phyloP scores from a whole-genome alignment of 2,888 invertebrate species.

The Acrocyrtus sp. region DNA sequence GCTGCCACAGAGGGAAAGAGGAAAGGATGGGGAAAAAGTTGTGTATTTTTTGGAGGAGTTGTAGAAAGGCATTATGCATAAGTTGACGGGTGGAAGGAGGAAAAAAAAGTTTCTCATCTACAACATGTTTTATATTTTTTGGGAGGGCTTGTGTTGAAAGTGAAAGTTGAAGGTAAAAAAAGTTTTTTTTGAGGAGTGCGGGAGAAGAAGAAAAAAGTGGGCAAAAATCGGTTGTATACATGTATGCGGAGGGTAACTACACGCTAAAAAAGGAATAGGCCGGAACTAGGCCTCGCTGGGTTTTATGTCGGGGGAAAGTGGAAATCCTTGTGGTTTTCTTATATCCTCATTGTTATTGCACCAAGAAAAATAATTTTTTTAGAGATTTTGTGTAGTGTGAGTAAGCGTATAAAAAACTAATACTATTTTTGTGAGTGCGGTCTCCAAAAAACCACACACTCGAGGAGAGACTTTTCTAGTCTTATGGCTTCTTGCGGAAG shows the following conservation, averaged over 20 bases:
- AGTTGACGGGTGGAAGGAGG: slow-evolving; percentile 36
- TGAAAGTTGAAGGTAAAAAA: slow-evolving; percentile 24
- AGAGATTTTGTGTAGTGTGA: not conserved
- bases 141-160: no score
- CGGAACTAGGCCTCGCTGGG: slow-evolving; percentile 32
- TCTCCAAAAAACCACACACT: no score
- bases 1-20: slow-evolving; percentile 8
- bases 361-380: no score
- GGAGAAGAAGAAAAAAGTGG: slow-evolving; percentile 9
- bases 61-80: slow-evolving; percentile 38
- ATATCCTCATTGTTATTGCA: no score
- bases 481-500: no score
- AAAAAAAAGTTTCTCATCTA: no score
- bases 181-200: slow-evolving; percentile 26
- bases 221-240: slow-evolving; percentile 17
- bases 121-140: no score
- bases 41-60: slow-evolving; percentile 19
- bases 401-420: not conserved
- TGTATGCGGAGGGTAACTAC: slow-evolving; percentile 22
- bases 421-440: no score
- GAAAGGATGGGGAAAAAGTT: slow-evolving; percentile 10
- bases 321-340: no score
- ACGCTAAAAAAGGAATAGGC: slow-evolving; percentile 29
- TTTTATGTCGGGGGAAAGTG: slow-evolving; percentile 7
- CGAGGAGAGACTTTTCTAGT: no score